Conservation (phyloP, 2,113 vertebrate genomes). For the Aphyosemion australe region DNA sequence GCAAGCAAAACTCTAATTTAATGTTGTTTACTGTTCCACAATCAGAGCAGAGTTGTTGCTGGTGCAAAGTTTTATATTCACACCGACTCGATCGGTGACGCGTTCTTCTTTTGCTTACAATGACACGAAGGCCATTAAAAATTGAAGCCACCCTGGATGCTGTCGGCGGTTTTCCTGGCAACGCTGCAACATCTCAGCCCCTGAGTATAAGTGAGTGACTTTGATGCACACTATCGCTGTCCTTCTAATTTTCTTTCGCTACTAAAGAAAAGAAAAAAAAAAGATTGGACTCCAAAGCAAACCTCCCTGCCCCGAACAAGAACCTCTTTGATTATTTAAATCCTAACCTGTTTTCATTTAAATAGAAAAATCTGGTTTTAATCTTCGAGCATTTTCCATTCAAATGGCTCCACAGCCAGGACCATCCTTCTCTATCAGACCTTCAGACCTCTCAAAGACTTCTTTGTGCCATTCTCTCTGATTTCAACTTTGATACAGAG, state of each 20-base stretch:
- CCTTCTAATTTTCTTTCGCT: conserved; percentile 30
- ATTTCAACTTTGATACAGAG: conserved; percentile 69
- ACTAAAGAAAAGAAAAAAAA: conserved; percentile 5
- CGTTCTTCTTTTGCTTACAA: conserved; percentile 19
- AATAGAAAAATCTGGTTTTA: conserved; percentile 56
- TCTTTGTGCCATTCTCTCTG: conserved; percentile 53
- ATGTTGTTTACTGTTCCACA: conserved; percentile 20
- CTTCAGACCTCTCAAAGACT: conserved; percentile 54
- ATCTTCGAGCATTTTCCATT: conserved; percentile 63
- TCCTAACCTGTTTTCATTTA: conserved; percentile 39
- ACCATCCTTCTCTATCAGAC: conserved; percentile 49
- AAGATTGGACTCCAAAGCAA: conserved; percentile 31
- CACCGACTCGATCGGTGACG: conserved; percentile 5
- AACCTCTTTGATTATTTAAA: conserved; percentile 53
- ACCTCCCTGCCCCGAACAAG: conserved; percentile 15
- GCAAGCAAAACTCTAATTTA: conserved; percentile 27
- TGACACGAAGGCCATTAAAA: conserved; percentile 20
- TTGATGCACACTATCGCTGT: conserved; percentile 42
- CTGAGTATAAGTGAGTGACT: conserved; percentile 31
- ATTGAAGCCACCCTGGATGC: conserved; percentile 9
- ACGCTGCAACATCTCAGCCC: conserved; percentile 23
- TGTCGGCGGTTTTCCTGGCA: conserved; percentile 3
- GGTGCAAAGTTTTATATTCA: conserved; percentile 16
- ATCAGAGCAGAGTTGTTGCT: conserved; percentile 26
- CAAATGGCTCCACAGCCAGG: conserved; percentile 19